phyloP scores from a whole-genome alignment of 2,113 vertebrate species.

The Phycodurus eques region DNA sequence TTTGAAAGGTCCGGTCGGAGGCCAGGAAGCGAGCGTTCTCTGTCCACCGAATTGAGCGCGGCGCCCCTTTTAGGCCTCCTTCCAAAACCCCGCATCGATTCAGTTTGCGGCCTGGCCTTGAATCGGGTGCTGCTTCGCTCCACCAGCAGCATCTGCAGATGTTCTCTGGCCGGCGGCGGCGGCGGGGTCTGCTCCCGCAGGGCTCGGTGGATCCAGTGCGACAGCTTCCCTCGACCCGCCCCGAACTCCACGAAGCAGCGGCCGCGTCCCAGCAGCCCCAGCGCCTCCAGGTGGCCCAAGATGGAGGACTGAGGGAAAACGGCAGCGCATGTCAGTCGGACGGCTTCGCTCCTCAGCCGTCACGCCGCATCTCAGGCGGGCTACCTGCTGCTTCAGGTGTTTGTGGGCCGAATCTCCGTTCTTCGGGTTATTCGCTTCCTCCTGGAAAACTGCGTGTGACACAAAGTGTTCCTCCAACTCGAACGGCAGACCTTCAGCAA shows the following conservation, averaged over 20 bases:
- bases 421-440: constrained; percentile 83
- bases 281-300: constrained; percentile 86
- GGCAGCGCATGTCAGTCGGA: neutral
- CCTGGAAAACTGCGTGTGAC: constrained; percentile 79
- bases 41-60: too few relatives aligned
- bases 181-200: constrained; percentile 64
- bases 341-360: too few relatives aligned
- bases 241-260: constrained; percentile 79
- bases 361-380: neutral
- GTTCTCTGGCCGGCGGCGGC: constrained; percentile 65
- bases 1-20: neutral
- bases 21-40: neutral
- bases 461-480: constrained; percentile 72
- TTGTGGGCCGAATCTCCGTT: constrained; percentile 90
- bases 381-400: constrained; percentile 94
- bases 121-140: constrained; percentile 91
- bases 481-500: constrained; percentile 60
- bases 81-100: neutral
- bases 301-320: constrained; percentile 82
- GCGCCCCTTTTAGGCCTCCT: neutral
- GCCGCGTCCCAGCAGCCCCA: constrained; percentile 80
- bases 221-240: constrained; percentile 92
- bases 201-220: constrained; percentile 91
- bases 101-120: constrained; percentile 70
- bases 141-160: constrained; percentile 86